These are phyloP conservation scores for Phymanthus crucifer DNA, from an alignment of 92 coral and sea anemone genomes.

Conservation along the genomic window DNA sequence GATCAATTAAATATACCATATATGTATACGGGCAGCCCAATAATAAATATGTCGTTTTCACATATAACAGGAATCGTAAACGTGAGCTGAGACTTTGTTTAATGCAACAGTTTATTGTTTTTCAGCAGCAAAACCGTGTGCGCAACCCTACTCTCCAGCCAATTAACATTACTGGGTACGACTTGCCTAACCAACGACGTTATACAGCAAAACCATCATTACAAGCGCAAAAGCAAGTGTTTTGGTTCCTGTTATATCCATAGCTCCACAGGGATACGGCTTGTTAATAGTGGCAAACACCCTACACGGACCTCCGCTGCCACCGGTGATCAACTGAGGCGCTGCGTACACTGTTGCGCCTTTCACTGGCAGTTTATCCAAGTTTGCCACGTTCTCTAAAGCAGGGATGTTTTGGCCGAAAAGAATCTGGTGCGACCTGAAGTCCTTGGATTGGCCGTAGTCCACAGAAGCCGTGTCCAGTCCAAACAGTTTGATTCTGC, in stretches of 20 bases:
- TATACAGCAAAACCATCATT: not conserved
- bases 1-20: no score
- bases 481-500: constrained; percentile 66
- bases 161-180: no score
- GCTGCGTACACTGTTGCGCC: constrained; percentile 72
- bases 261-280: not conserved
- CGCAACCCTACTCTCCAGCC: no score
- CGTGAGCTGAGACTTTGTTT: no score
- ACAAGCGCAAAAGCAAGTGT: not conserved
- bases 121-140: no score
- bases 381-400: constrained; percentile 73
- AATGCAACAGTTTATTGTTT: no score
- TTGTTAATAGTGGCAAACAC: constrained; percentile 51
- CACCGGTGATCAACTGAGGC: constrained; percentile 66
- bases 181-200: not conserved
- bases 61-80: no score
- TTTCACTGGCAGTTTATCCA: constrained; percentile 65
- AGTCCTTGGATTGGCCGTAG: constrained; percentile 64
- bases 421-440: constrained; percentile 51
- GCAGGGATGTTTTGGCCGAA: constrained; percentile 57
- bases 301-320: constrained; percentile 76
- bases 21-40: no score
- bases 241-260: not conserved
- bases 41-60: no score
- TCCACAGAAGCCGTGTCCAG: constrained; percentile 77